These are phyloP conservation scores for Acheta domesticus DNA, from an alignment of 2,888 invertebrate genomes.

Conservation along the genomic window DNA sequence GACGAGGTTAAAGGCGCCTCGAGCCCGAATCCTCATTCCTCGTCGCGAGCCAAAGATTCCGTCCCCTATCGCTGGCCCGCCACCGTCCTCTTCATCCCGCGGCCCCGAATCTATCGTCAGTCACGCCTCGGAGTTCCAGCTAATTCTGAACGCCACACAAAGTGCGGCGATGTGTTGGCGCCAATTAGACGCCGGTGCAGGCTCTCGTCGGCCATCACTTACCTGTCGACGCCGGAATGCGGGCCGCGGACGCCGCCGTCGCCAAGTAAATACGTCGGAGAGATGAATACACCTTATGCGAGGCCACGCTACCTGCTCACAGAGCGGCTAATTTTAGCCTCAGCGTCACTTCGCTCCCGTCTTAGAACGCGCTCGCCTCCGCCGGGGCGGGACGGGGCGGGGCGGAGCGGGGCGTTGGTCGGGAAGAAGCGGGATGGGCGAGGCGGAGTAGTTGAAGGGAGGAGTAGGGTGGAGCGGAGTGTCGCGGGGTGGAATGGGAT, in stretches of 20 bases:
- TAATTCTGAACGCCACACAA: constrained; percentile 18
- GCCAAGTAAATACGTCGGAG: constrained; percentile 7
- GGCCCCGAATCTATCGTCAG: constrained; percentile 4
- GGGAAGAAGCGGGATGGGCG: no score
- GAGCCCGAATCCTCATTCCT: no score
- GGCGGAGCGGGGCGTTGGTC: no score
- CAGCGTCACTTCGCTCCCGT: no score
- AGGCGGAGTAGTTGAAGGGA: no score
- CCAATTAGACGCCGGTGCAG: constrained; percentile 1
- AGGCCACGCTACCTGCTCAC: constrained; percentile 18
- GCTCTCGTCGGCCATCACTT: not conserved
- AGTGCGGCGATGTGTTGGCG: constrained; percentile 7
- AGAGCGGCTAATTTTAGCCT: no score
- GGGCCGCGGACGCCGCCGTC: not conserved
- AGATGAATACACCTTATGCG: constrained; percentile 18
- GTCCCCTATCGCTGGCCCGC: not conserved
- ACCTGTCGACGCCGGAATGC: not conserved
- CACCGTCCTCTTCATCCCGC: not conserved
- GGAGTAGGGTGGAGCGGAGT: no score
- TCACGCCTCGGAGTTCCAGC: constrained; percentile 9
- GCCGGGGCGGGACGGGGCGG: no score
- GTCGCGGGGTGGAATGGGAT: no score
- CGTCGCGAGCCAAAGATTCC: not conserved
- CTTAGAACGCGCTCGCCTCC: no score
- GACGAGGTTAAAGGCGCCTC: no score